Percentiles rank a stretch among this genome's conserved stretches.
phyloP scores from a whole-genome alignment of 2,888 invertebrate species.

The Aphrophora alni region DNA sequence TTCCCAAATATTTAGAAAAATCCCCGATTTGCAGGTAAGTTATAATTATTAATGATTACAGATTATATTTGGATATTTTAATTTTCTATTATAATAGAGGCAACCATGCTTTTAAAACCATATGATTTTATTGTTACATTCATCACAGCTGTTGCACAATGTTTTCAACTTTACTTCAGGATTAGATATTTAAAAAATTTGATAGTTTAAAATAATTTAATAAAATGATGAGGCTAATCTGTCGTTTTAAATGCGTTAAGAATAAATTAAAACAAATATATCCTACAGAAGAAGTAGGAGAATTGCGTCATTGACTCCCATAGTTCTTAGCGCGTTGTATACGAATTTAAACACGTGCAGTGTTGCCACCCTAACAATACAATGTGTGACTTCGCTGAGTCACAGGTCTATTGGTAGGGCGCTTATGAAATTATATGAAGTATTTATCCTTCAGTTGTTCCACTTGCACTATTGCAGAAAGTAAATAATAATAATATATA shows the following conservation, averaged over 20 bases:
- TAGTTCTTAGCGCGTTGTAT: not conserved
- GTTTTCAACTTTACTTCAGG: not conserved
- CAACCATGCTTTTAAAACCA: not conserved
- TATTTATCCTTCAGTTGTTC: not conserved
- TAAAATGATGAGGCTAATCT: not conserved
- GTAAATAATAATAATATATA: not conserved
- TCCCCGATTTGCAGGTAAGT: not conserved
- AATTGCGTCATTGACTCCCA: conserved; percentile 6
- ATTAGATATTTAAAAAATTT: not conserved
- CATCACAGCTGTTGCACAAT: not conserved
- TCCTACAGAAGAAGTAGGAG: not conserved
- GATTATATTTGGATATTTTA: not conserved
- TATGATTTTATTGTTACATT: not conserved
- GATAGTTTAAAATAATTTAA: not conserved
- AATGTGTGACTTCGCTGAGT: not conserved
- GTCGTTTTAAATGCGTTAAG: not conserved
- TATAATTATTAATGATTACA: not conserved
- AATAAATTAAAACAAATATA: not conserved
- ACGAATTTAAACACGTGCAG: not conserved
- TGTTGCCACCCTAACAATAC: not conserved
- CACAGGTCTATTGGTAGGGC: conserved; percentile 3
- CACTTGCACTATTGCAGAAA: not conserved
- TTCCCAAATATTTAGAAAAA: not conserved
- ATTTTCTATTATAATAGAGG: not conserved
- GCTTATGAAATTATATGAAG: not conserved